phyloP scores from a whole-genome alignment of 2,797 vertebrate genomes.

The Cirrhinus mrigala region DNA sequence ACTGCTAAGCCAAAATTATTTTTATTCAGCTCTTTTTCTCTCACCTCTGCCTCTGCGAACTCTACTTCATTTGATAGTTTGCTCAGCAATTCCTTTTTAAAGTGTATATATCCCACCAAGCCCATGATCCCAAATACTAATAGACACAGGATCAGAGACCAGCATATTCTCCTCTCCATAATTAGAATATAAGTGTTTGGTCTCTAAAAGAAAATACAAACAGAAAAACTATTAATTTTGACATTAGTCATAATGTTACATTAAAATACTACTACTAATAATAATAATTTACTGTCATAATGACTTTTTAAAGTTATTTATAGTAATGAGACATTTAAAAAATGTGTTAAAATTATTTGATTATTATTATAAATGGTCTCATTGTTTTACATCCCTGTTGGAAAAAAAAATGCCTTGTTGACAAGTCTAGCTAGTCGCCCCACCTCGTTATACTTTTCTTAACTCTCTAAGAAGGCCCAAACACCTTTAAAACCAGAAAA shows the following conservation, averaged over 20 bases:
- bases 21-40: background rate
- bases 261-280: background rate
- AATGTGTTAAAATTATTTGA: background rate
- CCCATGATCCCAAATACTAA: too few species aligned
- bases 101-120: background rate
- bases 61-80: background rate
- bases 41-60: background rate
- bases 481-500: background rate
- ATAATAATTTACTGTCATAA: background rate
- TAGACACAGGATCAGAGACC: background rate
- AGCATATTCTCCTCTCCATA: conserved; percentile 10
- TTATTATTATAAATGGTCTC: background rate
- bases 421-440: background rate
- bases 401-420: background rate
- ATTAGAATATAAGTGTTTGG: background rate
- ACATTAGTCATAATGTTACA: background rate
- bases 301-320: background rate
- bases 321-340: background rate
- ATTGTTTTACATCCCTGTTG: background rate
- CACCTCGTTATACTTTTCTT: background rate
- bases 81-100: background rate
- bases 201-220: conserved; percentile 10
- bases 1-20: background rate
- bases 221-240: background rate
- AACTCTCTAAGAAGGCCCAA: background rate